Base-by-base conservation (phyloP, 1,140 invertebrate genomes). In the Pteromalus puparum region DNA sequence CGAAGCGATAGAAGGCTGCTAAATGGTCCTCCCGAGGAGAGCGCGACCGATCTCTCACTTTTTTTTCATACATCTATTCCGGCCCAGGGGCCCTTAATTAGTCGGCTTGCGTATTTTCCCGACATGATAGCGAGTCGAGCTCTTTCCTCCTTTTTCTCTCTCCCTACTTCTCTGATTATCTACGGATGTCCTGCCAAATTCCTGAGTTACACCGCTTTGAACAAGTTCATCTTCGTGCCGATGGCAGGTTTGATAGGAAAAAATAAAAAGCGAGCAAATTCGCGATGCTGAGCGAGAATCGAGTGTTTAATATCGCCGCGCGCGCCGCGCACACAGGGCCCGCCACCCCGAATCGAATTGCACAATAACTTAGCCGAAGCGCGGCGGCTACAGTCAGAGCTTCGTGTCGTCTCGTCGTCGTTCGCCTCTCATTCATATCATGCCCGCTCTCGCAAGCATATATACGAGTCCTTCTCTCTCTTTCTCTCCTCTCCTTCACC, bases 321-420 rank as follows among this genome's bases (percentile, higher is more conserved):
- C 2, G 74, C 42, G 28, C 46, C 38, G 30, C n/a, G 5, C 73
- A n/a, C 72, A 48, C 13, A 53, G 81, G 34, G 75, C 38, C 70
- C 70, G 83, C 83, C 76, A 80, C 78, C 67, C 78, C 77, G 30
- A 61, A 81, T 84, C 38, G 53, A 77, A 79, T 80, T 79, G 83
- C 83, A 80, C 77, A 84, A 84, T 83, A 83, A 77, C 28, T 75
- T 65, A 77, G 81, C 42, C 24, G 79, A 28, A 61, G 53, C 53
- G 48, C 48, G 48, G 48, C 18, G 53, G 53, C n/a, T 61, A 61
- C 53, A 61, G 53, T 21, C 18, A 61, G 53, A 61, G 18, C 53
- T 21, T 18, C 53, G 15, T n/a, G 48, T 53, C 48, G 48, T 53
- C 38, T 42, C 48, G 48, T 53, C 48, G 48, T 53, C 53, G 53